phyloP scores from a whole-genome alignment of 53 echinoderm and acorn worm species.

The Glandiceps talaboti region DNA sequence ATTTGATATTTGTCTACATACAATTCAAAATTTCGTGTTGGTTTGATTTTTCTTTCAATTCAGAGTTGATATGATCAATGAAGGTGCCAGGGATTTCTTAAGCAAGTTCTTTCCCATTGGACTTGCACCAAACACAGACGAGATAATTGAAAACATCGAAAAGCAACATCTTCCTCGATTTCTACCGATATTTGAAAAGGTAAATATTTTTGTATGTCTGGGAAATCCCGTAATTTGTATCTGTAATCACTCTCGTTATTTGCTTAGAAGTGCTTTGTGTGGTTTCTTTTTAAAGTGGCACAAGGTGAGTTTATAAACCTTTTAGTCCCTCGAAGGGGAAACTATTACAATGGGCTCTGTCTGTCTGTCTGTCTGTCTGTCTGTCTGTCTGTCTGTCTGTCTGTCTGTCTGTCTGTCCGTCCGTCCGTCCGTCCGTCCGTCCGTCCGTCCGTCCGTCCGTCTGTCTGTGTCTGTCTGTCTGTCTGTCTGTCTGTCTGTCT shows the following conservation, averaged over 20 bases:
- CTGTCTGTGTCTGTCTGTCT: neutral
- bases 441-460: neutral
- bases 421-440: neutral
- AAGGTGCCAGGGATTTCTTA: neutral
- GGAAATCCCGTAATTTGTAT: too few species aligned
- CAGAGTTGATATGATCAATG: neutral
- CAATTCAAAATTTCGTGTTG: too few species aligned
- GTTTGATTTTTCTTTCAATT: too few species aligned
- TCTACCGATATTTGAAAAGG: neutral
- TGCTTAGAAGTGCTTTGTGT: too few species aligned
- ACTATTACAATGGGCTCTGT: neutral
- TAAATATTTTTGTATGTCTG: too few species aligned
- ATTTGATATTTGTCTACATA: too few species aligned
- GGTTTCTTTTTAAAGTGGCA: too few species aligned
- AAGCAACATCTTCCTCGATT: neutral
- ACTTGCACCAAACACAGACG: neutral
- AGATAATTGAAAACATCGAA: neutral
- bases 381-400: neutral
- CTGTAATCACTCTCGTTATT: too few species aligned
- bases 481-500: too few species aligned
- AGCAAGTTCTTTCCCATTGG: neutral
- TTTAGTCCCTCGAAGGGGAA: too few species aligned
- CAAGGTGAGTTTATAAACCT: too few species aligned
- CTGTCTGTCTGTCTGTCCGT: neutral
- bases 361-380: constrained; percentile 1